Percentiles rank a stretch among this genome's conserved stretches.
These are phyloP conservation scores for Gallinago solitaria DNA, from an alignment of 2,797 vertebrate species.

Conservation along the genomic window DNA sequence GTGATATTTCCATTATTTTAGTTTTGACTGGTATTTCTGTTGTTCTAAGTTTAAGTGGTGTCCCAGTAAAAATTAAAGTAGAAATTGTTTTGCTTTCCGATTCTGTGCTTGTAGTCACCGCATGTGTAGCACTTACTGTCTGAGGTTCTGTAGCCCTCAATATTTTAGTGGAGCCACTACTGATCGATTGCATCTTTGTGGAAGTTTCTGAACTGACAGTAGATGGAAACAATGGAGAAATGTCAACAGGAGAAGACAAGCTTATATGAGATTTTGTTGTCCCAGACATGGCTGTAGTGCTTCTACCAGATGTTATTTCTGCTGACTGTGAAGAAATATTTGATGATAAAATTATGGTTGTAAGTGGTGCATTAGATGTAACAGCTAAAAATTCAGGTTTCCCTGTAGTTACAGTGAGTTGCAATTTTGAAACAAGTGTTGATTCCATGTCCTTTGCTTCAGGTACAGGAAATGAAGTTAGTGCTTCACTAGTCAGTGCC, in stretches of 20 bases:
- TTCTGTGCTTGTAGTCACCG: not conserved
- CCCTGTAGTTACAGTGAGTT: not conserved
- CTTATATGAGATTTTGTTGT: constrained; percentile 32
- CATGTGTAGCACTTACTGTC: not conserved
- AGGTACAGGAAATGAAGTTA: not conserved
- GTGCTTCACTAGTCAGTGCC: not conserved
- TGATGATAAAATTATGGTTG: not conserved
- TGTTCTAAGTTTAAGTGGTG: not conserved
- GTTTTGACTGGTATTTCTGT: constrained; percentile 30
- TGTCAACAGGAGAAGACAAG: constrained; percentile 20
- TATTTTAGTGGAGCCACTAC: not conserved
- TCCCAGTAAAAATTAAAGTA: not conserved
- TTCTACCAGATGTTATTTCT: not conserved
- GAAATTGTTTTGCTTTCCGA: not conserved
- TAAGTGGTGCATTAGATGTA: not conserved
- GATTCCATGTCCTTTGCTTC: not conserved
- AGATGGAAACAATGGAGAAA: constrained; percentile 43
- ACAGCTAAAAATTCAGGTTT: not conserved
- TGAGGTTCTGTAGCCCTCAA: not conserved
- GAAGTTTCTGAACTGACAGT: not conserved
- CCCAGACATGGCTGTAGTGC: not conserved
- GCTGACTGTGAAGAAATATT: constrained; percentile 5
- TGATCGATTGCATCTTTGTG: not conserved
- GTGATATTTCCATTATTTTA: constrained; percentile 21
- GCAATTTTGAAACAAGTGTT: not conserved